Base-by-base conservation (phyloP, 2,113 vertebrate genomes). In the Oxyura jamaicensis region DNA sequence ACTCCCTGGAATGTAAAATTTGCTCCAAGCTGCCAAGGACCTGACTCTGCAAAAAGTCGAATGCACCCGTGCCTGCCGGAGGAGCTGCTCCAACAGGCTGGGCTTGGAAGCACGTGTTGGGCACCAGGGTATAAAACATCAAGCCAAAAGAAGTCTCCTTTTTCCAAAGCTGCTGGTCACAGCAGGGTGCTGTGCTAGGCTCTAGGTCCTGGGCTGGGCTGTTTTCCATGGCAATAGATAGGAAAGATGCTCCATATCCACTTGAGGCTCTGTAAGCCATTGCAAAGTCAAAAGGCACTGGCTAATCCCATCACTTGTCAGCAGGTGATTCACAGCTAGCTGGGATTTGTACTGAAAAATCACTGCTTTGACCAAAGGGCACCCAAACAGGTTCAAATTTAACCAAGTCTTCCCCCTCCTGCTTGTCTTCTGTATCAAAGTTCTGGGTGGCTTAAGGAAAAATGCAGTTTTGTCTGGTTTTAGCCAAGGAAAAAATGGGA, bases 61-160 rank as follows among this genome's bases (percentile, higher is more conserved):
- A 52, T 0, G 8, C 1, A 0, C 44, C 53, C 0, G 2, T 76
- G 52, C 29, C 46, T 89, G 62, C 69, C 0, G 0, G 31, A 74
- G 66, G 53, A 50, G 39, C 20, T 76, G 66, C 42, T 90, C 46
- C 44, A 21, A 69, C 36, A 23, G 36, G 42, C 74, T 67, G n/a
- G 48, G 36, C 31, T 31, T 56, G 73, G 20, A 80, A 31, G 33
- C 55, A 22, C 22, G 46, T 11, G 46, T 48, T 48, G 46, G 46
- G n/a, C 71, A 29, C 0, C 31, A 50, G 74, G 35, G 3, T 23
- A 16, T 15, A 16, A 58, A 71, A 44, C 3, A 1, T 36, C 35
- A 39, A 6, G 26, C 44, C 48, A 53, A 42, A 22, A 55, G 16
- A 13, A 14, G 4, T 86, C 79, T 85, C 42, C 41, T 42, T 78